phyloP scores from a whole-genome alignment of 2,888 invertebrate species.

The Strigamia maritima region DNA sequence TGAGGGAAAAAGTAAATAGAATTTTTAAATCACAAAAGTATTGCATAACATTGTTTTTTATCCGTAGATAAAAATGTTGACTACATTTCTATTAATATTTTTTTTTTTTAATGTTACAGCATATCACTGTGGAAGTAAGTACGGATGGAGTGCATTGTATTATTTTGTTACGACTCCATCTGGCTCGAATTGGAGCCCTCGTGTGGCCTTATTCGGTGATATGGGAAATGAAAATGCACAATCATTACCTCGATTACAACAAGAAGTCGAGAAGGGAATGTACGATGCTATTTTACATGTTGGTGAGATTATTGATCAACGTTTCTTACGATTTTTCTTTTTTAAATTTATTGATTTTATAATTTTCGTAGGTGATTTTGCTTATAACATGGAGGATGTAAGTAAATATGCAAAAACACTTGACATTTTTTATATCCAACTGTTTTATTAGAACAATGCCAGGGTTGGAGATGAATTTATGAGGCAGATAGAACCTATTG shows the following conservation, averaged over 20 bases:
- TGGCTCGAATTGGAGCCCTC: constrained; percentile 46
- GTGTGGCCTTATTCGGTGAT: constrained; percentile 50
- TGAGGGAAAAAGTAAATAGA: too few species aligned
- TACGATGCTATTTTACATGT: constrained; percentile 50
- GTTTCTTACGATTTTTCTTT: neutral
- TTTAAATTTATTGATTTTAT: neutral
- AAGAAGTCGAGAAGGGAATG: constrained; percentile 44
- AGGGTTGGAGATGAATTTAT: constrained; percentile 55
- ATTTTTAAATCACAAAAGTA: too few species aligned
- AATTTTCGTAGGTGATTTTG: constrained; percentile 51
- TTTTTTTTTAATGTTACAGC: constrained; percentile 23
- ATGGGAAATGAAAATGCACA: constrained; percentile 47
- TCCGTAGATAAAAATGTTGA: too few species aligned
- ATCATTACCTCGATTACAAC: constrained; percentile 45
- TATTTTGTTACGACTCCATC: constrained; percentile 48
- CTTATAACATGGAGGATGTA: constrained; percentile 51
- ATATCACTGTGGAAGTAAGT: constrained; percentile 46
- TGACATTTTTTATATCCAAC: neutral
- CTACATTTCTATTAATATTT: neutral
- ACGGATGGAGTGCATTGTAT: constrained; percentile 48
- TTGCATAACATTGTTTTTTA: too few species aligned
- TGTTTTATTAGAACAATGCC: constrained; percentile 49
- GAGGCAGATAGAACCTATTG: constrained; percentile 54
- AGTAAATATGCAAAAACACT: constrained; percentile 29
- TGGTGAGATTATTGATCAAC: constrained; percentile 43